A percentile compares a stretch with the other conserved stretches of the same genome.
Evolutionary conservation across 2,797 vertebrate genomes (phyloP).

Genomic region (Octomys mimax): DNA sequence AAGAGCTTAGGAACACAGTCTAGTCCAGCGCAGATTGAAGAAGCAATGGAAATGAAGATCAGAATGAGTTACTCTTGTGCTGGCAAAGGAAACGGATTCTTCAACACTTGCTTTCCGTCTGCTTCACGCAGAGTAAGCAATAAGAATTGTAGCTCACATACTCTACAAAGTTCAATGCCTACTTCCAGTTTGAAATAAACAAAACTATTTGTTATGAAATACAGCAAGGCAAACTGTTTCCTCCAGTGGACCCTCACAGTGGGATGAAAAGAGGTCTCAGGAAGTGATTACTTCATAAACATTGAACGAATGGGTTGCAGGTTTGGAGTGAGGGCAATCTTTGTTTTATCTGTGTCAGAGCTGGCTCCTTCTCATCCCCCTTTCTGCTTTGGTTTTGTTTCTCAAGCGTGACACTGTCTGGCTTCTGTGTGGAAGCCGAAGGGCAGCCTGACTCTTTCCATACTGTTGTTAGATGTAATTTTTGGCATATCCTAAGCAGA

Average conservation of each 20-base stretch:
- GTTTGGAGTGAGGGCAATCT: conserved; percentile 30
- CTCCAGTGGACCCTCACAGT: conserved; percentile 72
- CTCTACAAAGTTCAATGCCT: background rate
- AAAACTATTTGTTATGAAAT: background rate
- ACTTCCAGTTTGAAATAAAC: conserved; percentile 2
- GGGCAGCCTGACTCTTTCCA: fast-evolving
- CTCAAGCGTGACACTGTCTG: background rate
- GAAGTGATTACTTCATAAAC: conserved; percentile 51
- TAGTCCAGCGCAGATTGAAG: background rate
- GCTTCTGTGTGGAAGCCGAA: background rate
- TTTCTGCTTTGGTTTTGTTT: background rate
- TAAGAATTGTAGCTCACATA: background rate
- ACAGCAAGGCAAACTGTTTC: background rate
- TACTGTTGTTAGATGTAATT: background rate
- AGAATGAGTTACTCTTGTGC: conserved; percentile 70
- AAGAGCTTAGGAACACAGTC: background rate
- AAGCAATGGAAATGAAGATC: conserved; percentile 75
- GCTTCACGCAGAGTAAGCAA: background rate
- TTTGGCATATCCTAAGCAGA: background rate
- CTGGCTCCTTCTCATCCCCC: background rate
- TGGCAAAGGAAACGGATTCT: background rate
- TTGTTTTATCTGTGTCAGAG: conserved; percentile 9
- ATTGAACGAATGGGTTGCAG: background rate
- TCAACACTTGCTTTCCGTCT: background rate
- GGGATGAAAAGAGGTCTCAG: conserved; percentile 76